Evolutionary conservation across 1,140 invertebrate genomes (phyloP), one percentile per base, ranked within the genome.

Genomic region (Lasioglossum albipes): DNA sequence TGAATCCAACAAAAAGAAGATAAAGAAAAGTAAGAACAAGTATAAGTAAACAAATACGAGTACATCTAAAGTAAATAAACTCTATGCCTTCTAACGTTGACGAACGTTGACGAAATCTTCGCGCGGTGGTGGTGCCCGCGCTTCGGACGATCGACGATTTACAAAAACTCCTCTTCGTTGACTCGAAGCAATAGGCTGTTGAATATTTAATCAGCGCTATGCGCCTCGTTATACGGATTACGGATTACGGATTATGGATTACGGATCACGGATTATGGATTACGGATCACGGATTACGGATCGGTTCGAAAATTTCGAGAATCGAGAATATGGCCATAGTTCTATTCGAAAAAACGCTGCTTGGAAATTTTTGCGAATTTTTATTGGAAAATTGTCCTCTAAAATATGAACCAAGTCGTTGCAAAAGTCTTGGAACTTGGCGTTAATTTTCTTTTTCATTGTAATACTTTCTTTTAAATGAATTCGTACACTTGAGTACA

Each of bases 21-120:
- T 49, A 54, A 16, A 54, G 18, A 54, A 54, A 54, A 54, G 7
- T 49, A 13, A 49, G 45, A 79, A 77, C 57, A 77, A 83, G 7
- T 59, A 82, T 6, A 66, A 52, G 65, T 18, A 41, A 49, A n/a
- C n/a, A 16, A n/a, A 79, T 62, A 70, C 27, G 1, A 27, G 27
- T 27, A n/a, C n/a, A 1, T 59, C 12, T 68, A 76, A 84, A 87
- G 64, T 85, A 89, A 85, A 86, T 85, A n/a, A 91, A 92, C 89
- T 92, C 84, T 89, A 90, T 92, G 91, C 91, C 91, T 92, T 92
- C 80, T 83, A 66, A 90, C 74, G 76, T 76, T 69, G 80, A 90
- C 77, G 77, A 91, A 90, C 88, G 89, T 92, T 88, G 90, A 91
- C 91, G 88, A 90, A 36, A 90, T 82, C 86, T 91, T 91, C 87